These are phyloP conservation scores for Arge pagana DNA, from an alignment of 2,888 invertebrate species.

Conservation along the genomic window DNA sequence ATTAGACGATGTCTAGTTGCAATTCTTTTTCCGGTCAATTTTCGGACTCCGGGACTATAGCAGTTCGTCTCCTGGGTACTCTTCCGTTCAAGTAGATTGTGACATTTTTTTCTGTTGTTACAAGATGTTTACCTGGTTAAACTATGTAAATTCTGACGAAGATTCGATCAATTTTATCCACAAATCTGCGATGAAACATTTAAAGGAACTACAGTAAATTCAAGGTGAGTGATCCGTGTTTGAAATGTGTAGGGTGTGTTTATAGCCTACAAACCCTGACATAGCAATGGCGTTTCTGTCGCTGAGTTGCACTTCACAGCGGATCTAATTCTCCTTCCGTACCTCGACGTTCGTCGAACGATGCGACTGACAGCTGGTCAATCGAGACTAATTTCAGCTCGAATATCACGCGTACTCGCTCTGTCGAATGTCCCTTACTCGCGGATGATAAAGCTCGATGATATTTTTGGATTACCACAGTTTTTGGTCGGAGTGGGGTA, in stretches of 20 bases:
- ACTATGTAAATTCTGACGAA: slow-evolving; percentile 54
- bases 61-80: slow-evolving; percentile 47
- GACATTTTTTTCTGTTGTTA: slow-evolving; percentile 61
- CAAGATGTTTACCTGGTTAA: slow-evolving; percentile 61
- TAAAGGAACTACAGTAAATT: slow-evolving; percentile 47
- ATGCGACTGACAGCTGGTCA: too few species aligned
- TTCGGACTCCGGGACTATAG: slow-evolving; percentile 44
- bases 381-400: too few species aligned
- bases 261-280: slow-evolving; percentile 56
- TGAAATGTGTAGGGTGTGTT: slow-evolving; percentile 45
- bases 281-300: slow-evolving; percentile 54
- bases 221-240: slow-evolving; percentile 40
- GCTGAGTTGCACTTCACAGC: too few species aligned
- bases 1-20: too few species aligned
- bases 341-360: too few species aligned
- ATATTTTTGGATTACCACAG: slow-evolving; percentile 10
- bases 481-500: slow-evolving; percentile 33
- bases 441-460: too few species aligned
- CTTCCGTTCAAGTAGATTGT: slow-evolving; percentile 53
- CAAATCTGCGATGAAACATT: slow-evolving; percentile 46
- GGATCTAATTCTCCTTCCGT: too few species aligned
- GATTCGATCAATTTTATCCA: slow-evolving; percentile 46
- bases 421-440: too few species aligned
- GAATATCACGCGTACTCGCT: too few species aligned
- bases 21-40: slow-evolving; percentile 5